Percentiles rank a stretch among this genome's conserved stretches.
Conservation (phyloP, 2,797 vertebrate genomes). For the Crocidura indochinensis region DNA sequence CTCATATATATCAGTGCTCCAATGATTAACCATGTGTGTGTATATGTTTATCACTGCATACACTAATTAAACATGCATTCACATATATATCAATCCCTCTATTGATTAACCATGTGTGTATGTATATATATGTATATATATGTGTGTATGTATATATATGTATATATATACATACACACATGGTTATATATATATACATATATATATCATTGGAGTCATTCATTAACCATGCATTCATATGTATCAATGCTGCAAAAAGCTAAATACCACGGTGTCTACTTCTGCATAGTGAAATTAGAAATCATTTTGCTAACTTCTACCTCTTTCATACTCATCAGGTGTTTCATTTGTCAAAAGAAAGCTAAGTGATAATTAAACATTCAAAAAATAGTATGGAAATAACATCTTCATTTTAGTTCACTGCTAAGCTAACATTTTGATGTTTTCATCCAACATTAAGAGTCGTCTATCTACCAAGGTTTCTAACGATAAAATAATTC, state of each 20-base stretch:
- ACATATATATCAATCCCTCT: too few relatives aligned
- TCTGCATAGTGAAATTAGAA: constrained; percentile 16
- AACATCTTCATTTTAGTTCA: constrained; percentile 35
- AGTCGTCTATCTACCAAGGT: constrained; percentile 28
- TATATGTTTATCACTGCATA: too few relatives aligned
- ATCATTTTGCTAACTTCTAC: constrained; percentile 38
- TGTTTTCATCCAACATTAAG: not conserved
- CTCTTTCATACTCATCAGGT: constrained; percentile 8
- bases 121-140: too few relatives aligned
- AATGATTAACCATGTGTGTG: not conserved
- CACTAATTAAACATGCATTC: too few relatives aligned
- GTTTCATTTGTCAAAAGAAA: constrained; percentile 65
- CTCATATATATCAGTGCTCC: too few relatives aligned
- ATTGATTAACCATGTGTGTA: too few relatives aligned
- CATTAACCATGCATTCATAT: too few relatives aligned
- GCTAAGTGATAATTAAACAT: constrained; percentile 39
- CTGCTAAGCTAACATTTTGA: not conserved
- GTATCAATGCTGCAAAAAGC: not conserved
- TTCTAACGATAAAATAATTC: constrained; percentile 67
- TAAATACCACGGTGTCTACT: constrained; percentile 10
- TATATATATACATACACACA: too few relatives aligned
- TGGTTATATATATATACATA: too few relatives aligned
- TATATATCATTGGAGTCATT: not conserved
- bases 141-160: too few relatives aligned
- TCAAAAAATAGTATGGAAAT: constrained; percentile 42